These are phyloP conservation scores for Dendrolimus pini DNA, from an alignment of 2,888 invertebrate genomes.

Conservation along the genomic window DNA sequence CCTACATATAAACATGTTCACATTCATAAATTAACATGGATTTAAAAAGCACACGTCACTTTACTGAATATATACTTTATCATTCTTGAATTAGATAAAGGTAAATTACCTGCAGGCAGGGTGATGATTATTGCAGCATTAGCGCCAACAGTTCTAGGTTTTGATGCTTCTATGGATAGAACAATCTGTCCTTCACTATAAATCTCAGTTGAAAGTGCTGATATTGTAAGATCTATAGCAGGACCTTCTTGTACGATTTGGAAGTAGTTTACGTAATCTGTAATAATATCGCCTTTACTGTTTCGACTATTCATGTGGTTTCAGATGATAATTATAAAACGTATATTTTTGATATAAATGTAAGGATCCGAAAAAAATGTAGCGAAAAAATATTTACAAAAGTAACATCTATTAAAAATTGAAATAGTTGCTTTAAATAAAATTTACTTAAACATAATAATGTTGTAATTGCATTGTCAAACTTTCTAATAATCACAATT, in stretches of 20 bases:
- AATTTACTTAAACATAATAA: too few relatives aligned
- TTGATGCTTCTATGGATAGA: slow-evolving; percentile 36
- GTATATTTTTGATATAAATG: not conserved
- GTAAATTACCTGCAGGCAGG: slow-evolving; percentile 43
- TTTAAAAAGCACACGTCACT: too few relatives aligned
- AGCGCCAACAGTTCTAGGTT: slow-evolving; percentile 49
- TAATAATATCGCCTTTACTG: not conserved
- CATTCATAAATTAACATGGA: too few relatives aligned
- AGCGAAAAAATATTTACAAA: too few relatives aligned
- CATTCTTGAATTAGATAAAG: not conserved
- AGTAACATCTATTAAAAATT: too few relatives aligned
- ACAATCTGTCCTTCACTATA: slow-evolving; percentile 28
- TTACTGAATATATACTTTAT: not conserved
- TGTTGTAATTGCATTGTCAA: too few relatives aligned
- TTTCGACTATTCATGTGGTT: too few relatives aligned
- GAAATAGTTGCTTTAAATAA: too few relatives aligned
- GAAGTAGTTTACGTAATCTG: slow-evolving; percentile 35
- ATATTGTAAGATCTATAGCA: slow-evolving; percentile 21
- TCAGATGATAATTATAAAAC: not conserved
- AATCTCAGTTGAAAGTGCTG: slow-evolving; percentile 34
- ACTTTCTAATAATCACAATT: too few relatives aligned
- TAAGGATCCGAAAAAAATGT: too few relatives aligned
- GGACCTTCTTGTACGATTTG: slow-evolving; percentile 17
- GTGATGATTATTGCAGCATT: slow-evolving; percentile 38
- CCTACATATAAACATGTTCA: too few relatives aligned